These are phyloP conservation scores for Nasonia vitripennis DNA, from an alignment of 1,140 invertebrate species.

Conservation along the genomic window DNA sequence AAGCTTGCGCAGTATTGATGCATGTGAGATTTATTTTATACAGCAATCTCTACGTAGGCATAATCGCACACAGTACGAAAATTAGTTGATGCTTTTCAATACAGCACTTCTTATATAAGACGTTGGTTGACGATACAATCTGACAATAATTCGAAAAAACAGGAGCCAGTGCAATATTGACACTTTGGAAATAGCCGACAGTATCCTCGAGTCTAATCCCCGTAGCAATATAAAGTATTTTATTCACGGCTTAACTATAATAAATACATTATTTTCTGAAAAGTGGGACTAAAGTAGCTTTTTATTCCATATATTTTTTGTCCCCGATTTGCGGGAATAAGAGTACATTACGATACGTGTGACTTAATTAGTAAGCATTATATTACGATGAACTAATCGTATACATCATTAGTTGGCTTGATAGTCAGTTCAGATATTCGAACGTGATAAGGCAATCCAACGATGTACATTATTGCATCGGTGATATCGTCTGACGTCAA, in stretches of 20 bases:
- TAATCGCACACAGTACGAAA: background rate
- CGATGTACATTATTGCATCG: background rate
- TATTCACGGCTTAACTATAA: too few species aligned
- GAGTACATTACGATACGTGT: too few species aligned
- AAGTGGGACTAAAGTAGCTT: too few species aligned
- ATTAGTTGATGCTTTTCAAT: slow-evolving; percentile 2
- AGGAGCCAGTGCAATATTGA: too few species aligned
- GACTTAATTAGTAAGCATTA: too few species aligned
- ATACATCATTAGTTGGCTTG: background rate
- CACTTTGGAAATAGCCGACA: too few species aligned
- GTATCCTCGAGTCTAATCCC: too few species aligned
- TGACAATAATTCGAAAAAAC: background rate
- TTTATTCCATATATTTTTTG: too few species aligned
- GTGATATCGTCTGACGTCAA: background rate
- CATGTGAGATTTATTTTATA: slow-evolving; percentile 9
- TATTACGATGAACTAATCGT: too few species aligned
- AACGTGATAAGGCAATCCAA: background rate
- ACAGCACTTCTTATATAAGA: slow-evolving; percentile 9
- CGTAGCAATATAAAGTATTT: too few species aligned
- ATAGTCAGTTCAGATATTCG: background rate
- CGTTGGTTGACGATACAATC: background rate
- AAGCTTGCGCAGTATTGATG: slow-evolving; percentile 37
- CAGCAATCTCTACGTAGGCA: background rate
- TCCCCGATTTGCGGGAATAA: too few species aligned
- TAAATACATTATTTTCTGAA: too few species aligned